Conservation (phyloP, 2,888 invertebrate genomes). For the Tipula unca region DNA sequence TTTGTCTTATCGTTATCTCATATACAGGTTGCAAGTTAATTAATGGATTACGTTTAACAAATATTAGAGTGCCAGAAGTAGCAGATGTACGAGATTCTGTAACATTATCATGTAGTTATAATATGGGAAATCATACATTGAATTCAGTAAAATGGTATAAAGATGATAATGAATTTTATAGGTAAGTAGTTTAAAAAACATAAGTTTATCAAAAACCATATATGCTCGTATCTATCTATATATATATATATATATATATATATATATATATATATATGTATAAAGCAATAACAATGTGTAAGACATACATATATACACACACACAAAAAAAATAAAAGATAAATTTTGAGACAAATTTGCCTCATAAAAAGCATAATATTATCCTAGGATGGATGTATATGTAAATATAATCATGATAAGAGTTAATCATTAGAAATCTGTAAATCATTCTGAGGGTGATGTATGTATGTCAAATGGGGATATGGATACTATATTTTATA, state of each 20-base stretch:
- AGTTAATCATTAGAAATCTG: constrained; percentile 14
- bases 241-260: neutral
- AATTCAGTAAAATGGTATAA: constrained; percentile 44
- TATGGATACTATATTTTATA: neutral
- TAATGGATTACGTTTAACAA: constrained; percentile 37
- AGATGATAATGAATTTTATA: constrained; percentile 42
- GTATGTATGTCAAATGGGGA: neutral
- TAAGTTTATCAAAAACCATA: neutral
- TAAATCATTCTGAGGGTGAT: constrained; percentile 14
- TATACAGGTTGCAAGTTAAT: constrained; percentile 33
- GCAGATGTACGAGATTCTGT: constrained; percentile 41
- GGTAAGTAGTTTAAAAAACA: constrained; percentile 30
- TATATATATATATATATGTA: too few relatives aligned
- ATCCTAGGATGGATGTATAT: neutral
- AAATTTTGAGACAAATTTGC: neutral
- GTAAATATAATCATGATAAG: constrained; percentile 8
- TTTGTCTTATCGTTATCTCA: neutral
- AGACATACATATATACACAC: neutral
- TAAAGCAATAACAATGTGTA: neutral
- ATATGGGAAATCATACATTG: constrained; percentile 41
- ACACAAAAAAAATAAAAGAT: neutral
- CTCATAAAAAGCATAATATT: neutral
- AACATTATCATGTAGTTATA: constrained; percentile 41
- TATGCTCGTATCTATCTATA: neutral
- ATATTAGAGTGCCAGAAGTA: constrained; percentile 40